These are phyloP conservation scores for Morphnarchus princeps DNA, from an alignment of 2,113 vertebrate genomes.

Conservation along the genomic window DNA sequence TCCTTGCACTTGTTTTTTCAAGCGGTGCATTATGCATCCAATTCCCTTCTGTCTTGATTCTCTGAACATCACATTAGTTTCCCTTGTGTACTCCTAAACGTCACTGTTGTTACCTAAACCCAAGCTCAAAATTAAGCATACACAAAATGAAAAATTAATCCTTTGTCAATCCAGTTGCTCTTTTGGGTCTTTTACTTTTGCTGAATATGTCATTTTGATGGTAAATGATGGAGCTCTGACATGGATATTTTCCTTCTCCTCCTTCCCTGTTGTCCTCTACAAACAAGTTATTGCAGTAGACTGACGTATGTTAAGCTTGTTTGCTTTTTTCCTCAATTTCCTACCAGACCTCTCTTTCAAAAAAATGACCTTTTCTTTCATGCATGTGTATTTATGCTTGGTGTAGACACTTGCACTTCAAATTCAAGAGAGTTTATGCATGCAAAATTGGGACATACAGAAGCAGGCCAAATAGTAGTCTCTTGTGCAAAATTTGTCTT, in stretches of 20 bases:
- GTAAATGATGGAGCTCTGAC: background rate
- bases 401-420: background rate
- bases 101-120: background rate
- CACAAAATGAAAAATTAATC: background rate
- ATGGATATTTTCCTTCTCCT: background rate
- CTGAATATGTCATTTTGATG: background rate
- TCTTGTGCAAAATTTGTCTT: background rate
- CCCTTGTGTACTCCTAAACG: background rate
- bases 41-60: background rate
- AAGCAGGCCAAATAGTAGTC: background rate
- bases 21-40: background rate
- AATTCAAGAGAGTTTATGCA: background rate
- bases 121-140: background rate
- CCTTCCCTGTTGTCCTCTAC: background rate
- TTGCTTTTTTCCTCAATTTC: background rate
- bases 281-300: background rate
- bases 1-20: background rate
- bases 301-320: background rate
- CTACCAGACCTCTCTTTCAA: background rate
- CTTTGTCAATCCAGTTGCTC: background rate
- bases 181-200: background rate
- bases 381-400: background rate
- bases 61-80: background rate
- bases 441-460: background rate
- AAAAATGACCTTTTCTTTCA: background rate